These are phyloP conservation scores for Synanthedon andrenaeformis DNA, from an alignment of 2,888 invertebrate genomes.

Conservation along the genomic window DNA sequence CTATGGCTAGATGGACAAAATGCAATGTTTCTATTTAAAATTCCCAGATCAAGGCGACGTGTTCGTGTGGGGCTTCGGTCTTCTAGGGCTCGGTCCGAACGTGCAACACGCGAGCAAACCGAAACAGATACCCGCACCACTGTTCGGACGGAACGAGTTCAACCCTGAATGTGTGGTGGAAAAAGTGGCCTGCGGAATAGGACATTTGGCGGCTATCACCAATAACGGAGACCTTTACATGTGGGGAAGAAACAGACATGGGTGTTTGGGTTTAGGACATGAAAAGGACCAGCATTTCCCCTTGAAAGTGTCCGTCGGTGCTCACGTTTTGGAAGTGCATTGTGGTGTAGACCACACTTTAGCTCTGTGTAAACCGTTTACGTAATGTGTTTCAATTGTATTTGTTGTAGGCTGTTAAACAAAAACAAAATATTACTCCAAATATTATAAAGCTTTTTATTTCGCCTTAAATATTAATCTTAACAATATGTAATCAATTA, in stretches of 20 bases:
- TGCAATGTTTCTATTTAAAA: neutral
- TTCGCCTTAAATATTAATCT: neutral
- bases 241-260: constrained; percentile 91
- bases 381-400: constrained; percentile 29
- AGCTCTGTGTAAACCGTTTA: constrained; percentile 80
- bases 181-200: constrained; percentile 78
- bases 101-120: constrained; percentile 76
- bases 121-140: constrained; percentile 77
- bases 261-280: constrained; percentile 87
- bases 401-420: neutral
- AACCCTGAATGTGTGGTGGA: constrained; percentile 76
- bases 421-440: neutral
- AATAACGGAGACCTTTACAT: constrained; percentile 86
- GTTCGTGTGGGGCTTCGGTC: constrained; percentile 94
- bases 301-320: constrained; percentile 83
- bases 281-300: constrained; percentile 89
- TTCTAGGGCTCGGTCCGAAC: constrained; percentile 89
- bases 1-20: no score
- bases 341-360: constrained; percentile 91
- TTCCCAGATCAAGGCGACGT: constrained; percentile 82
- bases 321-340: constrained; percentile 76
- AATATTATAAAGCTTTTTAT: neutral
- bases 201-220: constrained; percentile 83
- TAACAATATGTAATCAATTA: neutral
- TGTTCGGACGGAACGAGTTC: constrained; percentile 90